A percentile compares a stretch with the other conserved stretches of the same genome.
These are phyloP conservation scores for Pelmatolapia mariae DNA, from an alignment of 2,113 vertebrate species.

Conservation along the genomic window DNA sequence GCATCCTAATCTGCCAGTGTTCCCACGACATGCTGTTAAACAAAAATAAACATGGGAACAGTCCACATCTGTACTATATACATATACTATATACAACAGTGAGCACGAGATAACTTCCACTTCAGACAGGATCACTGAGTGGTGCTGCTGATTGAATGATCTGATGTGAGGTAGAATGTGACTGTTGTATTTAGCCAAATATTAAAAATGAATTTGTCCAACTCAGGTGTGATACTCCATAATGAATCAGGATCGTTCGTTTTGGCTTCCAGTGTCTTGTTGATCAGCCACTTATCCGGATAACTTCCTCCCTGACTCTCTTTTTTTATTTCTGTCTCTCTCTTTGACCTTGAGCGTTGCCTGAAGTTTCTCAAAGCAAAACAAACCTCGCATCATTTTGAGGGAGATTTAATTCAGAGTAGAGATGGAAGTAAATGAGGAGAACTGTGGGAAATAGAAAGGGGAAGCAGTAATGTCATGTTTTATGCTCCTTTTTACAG, in stretches of 20 bases:
- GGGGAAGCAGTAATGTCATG: background rate
- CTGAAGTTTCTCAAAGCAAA: background rate
- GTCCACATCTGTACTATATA: background rate
- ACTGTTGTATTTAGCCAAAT: background rate
- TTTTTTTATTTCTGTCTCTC: background rate
- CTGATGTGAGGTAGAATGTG: background rate
- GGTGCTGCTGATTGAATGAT: background rate
- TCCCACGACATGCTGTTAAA: background rate
- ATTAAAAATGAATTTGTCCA: background rate
- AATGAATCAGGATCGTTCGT: background rate
- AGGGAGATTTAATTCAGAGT: background rate
- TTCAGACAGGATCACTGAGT: fast-evolving
- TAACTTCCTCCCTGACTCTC: background rate
- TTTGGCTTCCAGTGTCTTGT: background rate
- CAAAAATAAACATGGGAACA: background rate
- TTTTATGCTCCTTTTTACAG: background rate
- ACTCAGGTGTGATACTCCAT: background rate
- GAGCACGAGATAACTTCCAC: background rate
- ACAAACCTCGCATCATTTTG: background rate
- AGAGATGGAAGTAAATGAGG: background rate
- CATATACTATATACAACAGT: background rate
- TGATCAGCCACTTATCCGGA: background rate
- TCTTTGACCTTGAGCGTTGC: slow-evolving; percentile 22
- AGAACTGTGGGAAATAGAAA: background rate
- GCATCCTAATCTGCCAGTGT: background rate